Conservation (phyloP, 2,888 invertebrate genomes). For the Phengaris alcon region DNA sequence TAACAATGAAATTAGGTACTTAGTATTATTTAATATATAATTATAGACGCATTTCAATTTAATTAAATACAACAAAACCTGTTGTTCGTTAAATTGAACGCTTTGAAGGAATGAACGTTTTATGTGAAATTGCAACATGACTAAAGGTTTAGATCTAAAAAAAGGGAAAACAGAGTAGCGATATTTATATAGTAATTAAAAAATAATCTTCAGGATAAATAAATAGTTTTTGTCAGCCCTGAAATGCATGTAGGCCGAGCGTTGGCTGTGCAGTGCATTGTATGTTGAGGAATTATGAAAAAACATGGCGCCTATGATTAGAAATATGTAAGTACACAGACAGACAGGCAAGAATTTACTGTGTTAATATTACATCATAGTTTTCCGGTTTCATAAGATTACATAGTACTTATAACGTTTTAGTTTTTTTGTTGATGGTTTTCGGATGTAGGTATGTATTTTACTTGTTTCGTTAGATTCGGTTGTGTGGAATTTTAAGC, state of each 20-base stretch:
- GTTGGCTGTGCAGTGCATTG: conserved; percentile 45
- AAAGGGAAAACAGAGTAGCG: too few relatives aligned
- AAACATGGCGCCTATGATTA: conserved; percentile 42
- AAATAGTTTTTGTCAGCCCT: conserved; percentile 31
- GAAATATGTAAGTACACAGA: not conserved
- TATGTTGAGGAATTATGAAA: conserved; percentile 43
- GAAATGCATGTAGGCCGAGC: conserved; percentile 41
- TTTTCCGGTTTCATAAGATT: not conserved
- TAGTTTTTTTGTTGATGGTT: not conserved
- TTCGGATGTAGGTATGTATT: not conserved
- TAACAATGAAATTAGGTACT: not conserved
- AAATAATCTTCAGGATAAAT: not conserved
- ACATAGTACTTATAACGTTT: not conserved
- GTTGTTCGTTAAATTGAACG: too few relatives aligned
- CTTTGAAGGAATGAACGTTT: too few relatives aligned
- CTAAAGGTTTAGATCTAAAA: too few relatives aligned
- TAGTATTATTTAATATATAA: not conserved
- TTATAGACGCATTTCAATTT: not conserved
- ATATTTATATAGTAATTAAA: too few relatives aligned
- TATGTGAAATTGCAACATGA: too few relatives aligned
- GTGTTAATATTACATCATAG: not conserved
- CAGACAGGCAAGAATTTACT: not conserved
- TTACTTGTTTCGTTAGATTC: not conserved
- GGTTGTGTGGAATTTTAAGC: not conserved
- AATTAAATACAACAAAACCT: too few relatives aligned